These are phyloP conservation scores for Danio kyathit DNA, from an alignment of 2,797 vertebrate genomes.

Conservation along the genomic window DNA sequence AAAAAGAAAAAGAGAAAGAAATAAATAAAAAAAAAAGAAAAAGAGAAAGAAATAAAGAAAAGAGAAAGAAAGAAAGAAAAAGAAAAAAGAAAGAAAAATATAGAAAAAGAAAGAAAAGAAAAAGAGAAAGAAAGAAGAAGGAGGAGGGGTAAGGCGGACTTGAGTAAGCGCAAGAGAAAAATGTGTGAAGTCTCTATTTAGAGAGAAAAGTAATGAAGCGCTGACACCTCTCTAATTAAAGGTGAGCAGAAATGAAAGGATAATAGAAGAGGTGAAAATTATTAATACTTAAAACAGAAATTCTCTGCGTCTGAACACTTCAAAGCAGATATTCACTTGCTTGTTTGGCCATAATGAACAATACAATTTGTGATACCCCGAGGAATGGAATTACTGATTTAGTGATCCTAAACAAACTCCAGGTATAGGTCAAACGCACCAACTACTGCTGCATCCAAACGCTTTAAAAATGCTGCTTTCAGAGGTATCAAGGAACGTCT, in stretches of 20 bases:
- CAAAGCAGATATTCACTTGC: neutral
- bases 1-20: neutral
- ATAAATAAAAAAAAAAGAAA: too few species aligned
- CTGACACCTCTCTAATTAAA: conserved; percentile 19
- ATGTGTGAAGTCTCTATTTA: neutral
- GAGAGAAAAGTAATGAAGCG: neutral
- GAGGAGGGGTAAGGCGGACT: neutral
- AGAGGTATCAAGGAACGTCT: too few species aligned
- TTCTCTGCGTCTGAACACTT: neutral
- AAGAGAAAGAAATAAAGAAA: neutral
- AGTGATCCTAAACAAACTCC: too few species aligned
- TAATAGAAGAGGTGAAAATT: neutral
- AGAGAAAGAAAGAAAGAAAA: neutral
- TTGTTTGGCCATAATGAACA: neutral
- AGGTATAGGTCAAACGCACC: too few species aligned
- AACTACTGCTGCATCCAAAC: too few species aligned
- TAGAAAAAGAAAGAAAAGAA: neutral
- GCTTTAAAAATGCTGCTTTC: too few species aligned
- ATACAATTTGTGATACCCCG: neutral
- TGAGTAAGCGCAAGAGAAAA: neutral
- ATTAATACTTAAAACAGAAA: conserved; percentile 1
- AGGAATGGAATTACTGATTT: too few species aligned
- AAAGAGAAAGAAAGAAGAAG: neutral
- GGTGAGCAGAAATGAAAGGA: neutral
- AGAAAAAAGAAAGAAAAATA: too few species aligned